Percentiles rank a stretch among this genome's conserved stretches.
phyloP scores from a whole-genome alignment of 92 coral and sea anemone species.

The Epizoanthus ramosus region DNA sequence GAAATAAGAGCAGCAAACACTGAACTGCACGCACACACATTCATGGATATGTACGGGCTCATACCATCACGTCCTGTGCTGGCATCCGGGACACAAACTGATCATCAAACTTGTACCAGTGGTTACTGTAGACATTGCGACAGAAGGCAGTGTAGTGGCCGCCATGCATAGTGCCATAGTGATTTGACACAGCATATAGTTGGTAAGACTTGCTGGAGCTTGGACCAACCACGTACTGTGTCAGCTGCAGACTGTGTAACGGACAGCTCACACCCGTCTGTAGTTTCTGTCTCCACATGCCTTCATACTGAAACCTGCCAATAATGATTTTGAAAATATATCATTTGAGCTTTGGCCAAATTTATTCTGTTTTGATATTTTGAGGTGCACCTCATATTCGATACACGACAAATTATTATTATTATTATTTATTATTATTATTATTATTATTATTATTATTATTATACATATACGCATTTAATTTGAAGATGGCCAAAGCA shows the following conservation, averaged over 20 bases:
- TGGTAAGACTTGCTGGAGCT: conserved; percentile 50
- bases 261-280: conserved; percentile 86
- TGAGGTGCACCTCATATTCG: too few species aligned
- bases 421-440: too few species aligned
- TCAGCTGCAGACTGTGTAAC: conserved; percentile 67
- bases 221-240: conserved; percentile 79
- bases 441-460: too few species aligned
- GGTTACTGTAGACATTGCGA: conserved; percentile 68
- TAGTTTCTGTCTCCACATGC: conserved; percentile 96
- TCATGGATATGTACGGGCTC: conserved; percentile 4
- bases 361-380: too few species aligned
- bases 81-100: conserved; percentile 83
- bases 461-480: too few species aligned
- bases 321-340: background rate
- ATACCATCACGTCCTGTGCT: conserved; percentile 73
- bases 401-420: too few species aligned
- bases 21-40: too few species aligned
- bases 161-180: conserved; percentile 98
- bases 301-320: conserved; percentile 87
- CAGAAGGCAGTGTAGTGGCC: conserved; percentile 98
- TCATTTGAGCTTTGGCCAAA: background rate
- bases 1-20: too few species aligned
- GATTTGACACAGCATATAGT: conserved; percentile 88
- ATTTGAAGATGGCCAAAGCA: too few species aligned
- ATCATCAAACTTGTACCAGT: conserved; percentile 97